Evolutionary conservation across 1,140 invertebrate genomes (phyloP).

Genomic region (Spodoptera litura): DNA sequence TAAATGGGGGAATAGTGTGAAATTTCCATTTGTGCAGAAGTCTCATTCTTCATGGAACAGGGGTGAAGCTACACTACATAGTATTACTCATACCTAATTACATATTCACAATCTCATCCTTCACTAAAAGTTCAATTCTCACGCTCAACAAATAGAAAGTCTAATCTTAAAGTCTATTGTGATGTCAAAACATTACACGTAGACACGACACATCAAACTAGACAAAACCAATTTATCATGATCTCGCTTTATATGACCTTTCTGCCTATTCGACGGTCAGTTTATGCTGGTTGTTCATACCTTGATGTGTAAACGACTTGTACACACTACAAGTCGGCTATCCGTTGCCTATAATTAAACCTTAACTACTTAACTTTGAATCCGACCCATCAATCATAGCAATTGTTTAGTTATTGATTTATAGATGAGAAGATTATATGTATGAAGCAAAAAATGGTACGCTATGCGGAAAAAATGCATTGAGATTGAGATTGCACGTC

Average conservation of each 20-base stretch:
- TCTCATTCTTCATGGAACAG: neutral
- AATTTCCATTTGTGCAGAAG: too few relatives aligned
- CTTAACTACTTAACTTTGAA: slow-evolving; percentile 36
- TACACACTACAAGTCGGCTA: too few relatives aligned
- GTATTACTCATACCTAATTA: neutral
- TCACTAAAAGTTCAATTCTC: slow-evolving; percentile 28
- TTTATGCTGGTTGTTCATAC: too few relatives aligned
- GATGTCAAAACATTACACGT: slow-evolving; percentile 58
- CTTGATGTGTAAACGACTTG: too few relatives aligned
- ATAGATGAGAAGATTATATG: slow-evolving; percentile 13
- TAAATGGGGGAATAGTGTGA: too few relatives aligned
- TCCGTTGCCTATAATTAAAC: slow-evolving; percentile 24
- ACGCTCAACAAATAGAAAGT: slow-evolving; percentile 44
- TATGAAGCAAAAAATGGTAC: slow-evolving; percentile 27
- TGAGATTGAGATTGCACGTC: neutral
- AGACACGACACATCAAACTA: too few relatives aligned
- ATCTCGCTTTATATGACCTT: too few relatives aligned
- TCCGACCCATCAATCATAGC: slow-evolving; percentile 34
- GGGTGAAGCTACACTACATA: neutral
- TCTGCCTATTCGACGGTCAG: too few relatives aligned
- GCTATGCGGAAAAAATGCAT: slow-evolving; percentile 22
- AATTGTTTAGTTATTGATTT: slow-evolving; percentile 42
- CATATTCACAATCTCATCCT: slow-evolving; percentile 8
- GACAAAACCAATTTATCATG: too few relatives aligned
- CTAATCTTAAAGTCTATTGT: slow-evolving; percentile 47